Conservation (phyloP, 1,140 invertebrate species). For the Calliphora vicina region DNA sequence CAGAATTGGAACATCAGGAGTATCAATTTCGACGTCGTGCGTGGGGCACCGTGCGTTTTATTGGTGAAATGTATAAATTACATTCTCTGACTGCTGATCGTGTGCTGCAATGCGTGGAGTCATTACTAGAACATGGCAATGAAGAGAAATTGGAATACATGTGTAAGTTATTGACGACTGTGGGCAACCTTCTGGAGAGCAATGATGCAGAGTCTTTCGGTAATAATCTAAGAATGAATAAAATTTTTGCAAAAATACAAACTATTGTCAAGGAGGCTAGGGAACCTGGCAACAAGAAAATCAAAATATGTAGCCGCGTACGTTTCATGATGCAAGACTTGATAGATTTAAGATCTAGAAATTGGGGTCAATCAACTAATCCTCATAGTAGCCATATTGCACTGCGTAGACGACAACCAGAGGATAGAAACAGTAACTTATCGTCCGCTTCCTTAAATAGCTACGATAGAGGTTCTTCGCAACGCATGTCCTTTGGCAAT, state of each 20-base stretch:
- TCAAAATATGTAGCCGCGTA: conserved; percentile 58
- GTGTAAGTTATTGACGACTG: conserved; percentile 90
- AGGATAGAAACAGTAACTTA: conserved; percentile 2
- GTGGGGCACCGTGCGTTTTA: conserved; percentile 85
- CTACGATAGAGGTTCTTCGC: neutral
- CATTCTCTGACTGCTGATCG: conserved; percentile 88
- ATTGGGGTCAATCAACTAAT: conserved; percentile 70
- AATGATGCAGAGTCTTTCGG: neutral
- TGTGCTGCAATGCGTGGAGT: conserved; percentile 85
- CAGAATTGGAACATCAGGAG: conserved; percentile 77
- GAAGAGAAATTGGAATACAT: conserved; percentile 95
- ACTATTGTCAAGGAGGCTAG: conserved; percentile 46
- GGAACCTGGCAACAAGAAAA: neutral
- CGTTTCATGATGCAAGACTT: conserved; percentile 83
- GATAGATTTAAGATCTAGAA: conserved; percentile 81
- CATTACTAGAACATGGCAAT: conserved; percentile 78
- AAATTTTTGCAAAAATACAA: conserved; percentile 57
- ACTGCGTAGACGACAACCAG: neutral
- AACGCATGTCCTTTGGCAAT: neutral
- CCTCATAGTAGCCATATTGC: neutral
- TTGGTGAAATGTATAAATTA: conserved; percentile 90
- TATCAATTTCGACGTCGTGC: conserved; percentile 80
- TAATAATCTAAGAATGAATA: conserved; percentile 49
- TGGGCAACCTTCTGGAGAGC: conserved; percentile 74
- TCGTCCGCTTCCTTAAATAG: neutral